These are phyloP conservation scores for Phymatocera aterrima DNA, from an alignment of 2,888 invertebrate species.

Conservation along the genomic window DNA sequence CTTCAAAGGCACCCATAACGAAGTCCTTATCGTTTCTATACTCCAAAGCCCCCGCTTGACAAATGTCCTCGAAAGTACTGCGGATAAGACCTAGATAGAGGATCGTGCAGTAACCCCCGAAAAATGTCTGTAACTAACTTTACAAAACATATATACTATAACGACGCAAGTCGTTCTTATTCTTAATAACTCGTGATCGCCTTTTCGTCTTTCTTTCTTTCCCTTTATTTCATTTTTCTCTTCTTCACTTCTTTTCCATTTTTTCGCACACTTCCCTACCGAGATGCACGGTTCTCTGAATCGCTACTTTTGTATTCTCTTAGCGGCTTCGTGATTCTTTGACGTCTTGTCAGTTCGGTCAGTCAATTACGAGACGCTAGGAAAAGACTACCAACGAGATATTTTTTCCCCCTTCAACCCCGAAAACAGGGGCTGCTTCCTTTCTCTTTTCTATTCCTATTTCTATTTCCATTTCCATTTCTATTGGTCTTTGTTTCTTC, in stretches of 20 bases:
- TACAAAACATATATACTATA: not conserved
- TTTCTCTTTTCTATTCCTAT: not conserved
- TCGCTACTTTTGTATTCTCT: slow-evolving; percentile 38
- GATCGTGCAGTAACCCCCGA: not conserved
- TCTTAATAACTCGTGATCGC: not conserved
- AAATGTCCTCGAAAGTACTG: slow-evolving; percentile 10
- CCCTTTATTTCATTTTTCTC: not conserved
- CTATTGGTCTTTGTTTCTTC: no score
- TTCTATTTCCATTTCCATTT: no score
- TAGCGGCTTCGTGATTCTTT: slow-evolving; percentile 31
- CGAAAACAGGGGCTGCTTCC: not conserved
- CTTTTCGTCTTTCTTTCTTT: not conserved
- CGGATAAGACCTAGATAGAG: slow-evolving; percentile 2
- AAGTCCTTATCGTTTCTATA: slow-evolving; percentile 71
- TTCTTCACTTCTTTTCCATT: not conserved
- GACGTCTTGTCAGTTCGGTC: slow-evolving; percentile 36
- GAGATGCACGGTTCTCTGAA: not conserved
- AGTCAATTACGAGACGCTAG: slow-evolving; percentile 24
- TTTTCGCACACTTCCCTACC: no score
- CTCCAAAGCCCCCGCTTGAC: slow-evolving; percentile 21
- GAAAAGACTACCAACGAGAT: slow-evolving; percentile 17
- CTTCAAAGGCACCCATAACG: slow-evolving; percentile 75
- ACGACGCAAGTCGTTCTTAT: not conserved
- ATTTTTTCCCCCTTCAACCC: not conserved
- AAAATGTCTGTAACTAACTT: not conserved